Evolutionary conservation across 2,888 invertebrate genomes (phyloP).

Genomic region (Heliconius hortense): DNA sequence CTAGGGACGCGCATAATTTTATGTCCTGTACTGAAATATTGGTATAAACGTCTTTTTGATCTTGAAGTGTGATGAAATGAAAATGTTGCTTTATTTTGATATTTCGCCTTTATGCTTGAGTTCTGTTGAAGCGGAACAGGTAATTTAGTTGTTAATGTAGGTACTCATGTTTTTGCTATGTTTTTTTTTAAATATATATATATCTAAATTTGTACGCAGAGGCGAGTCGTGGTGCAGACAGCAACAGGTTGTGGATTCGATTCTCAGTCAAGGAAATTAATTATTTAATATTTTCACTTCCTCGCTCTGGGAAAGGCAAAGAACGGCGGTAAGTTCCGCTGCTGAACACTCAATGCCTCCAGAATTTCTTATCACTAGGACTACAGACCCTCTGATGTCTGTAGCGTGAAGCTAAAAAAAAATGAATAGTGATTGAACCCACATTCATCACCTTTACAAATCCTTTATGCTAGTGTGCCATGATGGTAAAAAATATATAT

Average conservation of each 20-base stretch:
- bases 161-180: neutral
- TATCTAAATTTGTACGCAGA: neutral
- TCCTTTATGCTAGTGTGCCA: neutral
- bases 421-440: neutral
- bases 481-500: neutral
- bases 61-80: constrained; percentile 24
- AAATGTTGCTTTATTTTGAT: neutral
- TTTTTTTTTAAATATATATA: neutral
- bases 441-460: neutral
- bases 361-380: too few species aligned
- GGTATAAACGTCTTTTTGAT: constrained; percentile 15
- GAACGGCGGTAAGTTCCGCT: too few species aligned
- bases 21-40: constrained; percentile 32
- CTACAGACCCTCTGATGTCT: too few species aligned
- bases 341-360: too few species aligned
- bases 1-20: constrained; percentile 43
- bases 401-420: neutral
- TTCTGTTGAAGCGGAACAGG: neutral
- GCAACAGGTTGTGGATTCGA: too few species aligned
- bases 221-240: neutral
- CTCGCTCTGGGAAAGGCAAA: too few species aligned
- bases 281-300: too few species aligned
- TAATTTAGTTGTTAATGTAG: neutral
- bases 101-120: neutral
- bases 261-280: too few species aligned